Conservation (phyloP, 1,140 invertebrate species). For the Neotoxoptera formosana region DNA sequence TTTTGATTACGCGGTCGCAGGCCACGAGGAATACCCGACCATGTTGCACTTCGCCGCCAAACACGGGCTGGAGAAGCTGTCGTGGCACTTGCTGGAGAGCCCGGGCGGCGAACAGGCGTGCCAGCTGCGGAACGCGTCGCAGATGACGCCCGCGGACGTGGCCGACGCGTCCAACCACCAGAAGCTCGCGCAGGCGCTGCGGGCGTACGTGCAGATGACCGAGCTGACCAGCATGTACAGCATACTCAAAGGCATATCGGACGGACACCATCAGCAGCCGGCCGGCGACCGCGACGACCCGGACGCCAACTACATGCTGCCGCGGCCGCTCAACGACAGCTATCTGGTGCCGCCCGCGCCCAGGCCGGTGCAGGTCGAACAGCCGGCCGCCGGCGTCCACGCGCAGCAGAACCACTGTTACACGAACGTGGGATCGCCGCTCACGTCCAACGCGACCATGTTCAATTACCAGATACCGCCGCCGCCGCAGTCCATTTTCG, state of each 20-base stretch:
- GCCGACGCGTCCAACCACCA: conserved; percentile 77
- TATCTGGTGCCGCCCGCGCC: conserved; percentile 67
- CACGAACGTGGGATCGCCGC: conserved; percentile 59
- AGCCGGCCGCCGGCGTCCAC: background rate
- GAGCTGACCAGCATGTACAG: conserved; percentile 84
- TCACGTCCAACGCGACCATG: conserved; percentile 60
- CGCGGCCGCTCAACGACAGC: conserved; percentile 67
- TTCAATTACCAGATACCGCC: conserved; percentile 66
- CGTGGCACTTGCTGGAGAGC: conserved; percentile 82
- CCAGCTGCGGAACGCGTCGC: conserved; percentile 79
- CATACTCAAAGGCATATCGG: conserved; percentile 80
- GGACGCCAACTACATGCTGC: conserved; percentile 67
- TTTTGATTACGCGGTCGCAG: conserved; percentile 61
- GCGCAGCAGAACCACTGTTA: conserved; percentile 41
- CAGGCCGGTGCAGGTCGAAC: conserved; percentile 63
- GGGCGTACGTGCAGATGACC: conserved; percentile 80
- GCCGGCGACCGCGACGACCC: conserved; percentile 58
- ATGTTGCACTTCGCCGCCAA: conserved; percentile 86
- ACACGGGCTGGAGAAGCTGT: conserved; percentile 83
- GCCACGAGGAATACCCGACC: conserved; percentile 84
- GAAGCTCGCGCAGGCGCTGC: conserved; percentile 74
- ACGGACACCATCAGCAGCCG: conserved; percentile 61
- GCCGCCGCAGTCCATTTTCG: conserved; percentile 63
- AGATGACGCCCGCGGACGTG: conserved; percentile 80
- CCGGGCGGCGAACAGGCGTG: conserved; percentile 81